Evolutionary conservation across 2,113 vertebrate species (phyloP).

Genomic region (Spheniscus mendiculus): DNA sequence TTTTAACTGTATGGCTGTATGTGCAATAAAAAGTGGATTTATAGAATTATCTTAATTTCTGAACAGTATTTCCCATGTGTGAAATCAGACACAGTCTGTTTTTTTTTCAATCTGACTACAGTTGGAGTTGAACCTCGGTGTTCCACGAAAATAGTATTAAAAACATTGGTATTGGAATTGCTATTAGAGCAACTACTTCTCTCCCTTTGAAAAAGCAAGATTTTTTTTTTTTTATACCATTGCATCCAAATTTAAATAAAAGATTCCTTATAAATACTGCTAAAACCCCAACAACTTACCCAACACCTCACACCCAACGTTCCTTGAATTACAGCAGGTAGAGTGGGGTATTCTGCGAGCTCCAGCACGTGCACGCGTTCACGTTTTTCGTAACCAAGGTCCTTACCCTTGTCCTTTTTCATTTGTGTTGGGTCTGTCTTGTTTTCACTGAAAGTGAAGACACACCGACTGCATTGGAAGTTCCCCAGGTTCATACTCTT

Average conservation of each 20-base stretch:
- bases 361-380: accelerated
- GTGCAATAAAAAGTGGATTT: not conserved
- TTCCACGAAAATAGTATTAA: not conserved
- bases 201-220: not conserved
- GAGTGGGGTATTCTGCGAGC: not conserved
- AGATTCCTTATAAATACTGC: not conserved
- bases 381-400: accelerated
- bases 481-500: not conserved
- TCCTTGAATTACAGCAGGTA: not conserved
- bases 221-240: not conserved
- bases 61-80: not conserved
- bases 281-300: no score
- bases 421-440: no score
- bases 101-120: not conserved
- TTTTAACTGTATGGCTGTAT: no score
- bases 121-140: not conserved
- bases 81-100: no score
- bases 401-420: no score
- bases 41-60: not conserved
- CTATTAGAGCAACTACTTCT: not conserved
- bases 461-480: accelerated
- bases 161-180: not conserved
- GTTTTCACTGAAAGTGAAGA: no score
- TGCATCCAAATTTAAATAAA: not conserved
- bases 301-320: no score